Percentiles rank a stretch among this genome's conserved stretches.
phyloP scores from a whole-genome alignment of 2,113 vertebrate species.

The Paracanthobrama guichenoti region DNA sequence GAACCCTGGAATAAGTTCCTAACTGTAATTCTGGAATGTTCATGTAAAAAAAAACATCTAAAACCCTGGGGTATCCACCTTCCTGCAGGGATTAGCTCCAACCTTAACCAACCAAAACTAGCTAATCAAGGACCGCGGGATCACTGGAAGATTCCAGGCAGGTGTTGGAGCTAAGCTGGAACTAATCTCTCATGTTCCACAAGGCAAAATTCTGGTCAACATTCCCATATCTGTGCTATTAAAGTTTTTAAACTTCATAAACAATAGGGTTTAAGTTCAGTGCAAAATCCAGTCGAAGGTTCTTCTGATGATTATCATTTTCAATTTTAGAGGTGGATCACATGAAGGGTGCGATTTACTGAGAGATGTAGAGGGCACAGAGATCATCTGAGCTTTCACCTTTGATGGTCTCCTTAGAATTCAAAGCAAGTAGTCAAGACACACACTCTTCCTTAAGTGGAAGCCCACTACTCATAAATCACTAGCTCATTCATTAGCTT shows the following conservation, averaged over 20 bases:
- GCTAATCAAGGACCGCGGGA: not conserved
- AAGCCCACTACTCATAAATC: constrained; percentile 70
- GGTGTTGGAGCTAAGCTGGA: not conserved
- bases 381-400: constrained; percentile 47
- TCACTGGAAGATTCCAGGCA: not conserved
- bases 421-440: constrained; percentile 38
- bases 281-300: not conserved
- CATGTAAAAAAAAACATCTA: not conserved
- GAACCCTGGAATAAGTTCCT: not conserved
- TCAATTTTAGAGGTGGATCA: not conserved
- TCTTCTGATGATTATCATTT: not conserved
- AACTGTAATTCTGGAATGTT: not conserved
- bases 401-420: constrained; percentile 43
- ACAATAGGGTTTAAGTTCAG: not conserved
- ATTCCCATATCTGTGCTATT: not conserved
- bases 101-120: not conserved
- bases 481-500: constrained; percentile 74
- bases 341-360: not conserved
- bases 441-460: constrained; percentile 27
- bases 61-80: not conserved
- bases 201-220: not conserved
- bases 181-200: not conserved
- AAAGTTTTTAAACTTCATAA: not conserved
- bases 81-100: not conserved
- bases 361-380: not conserved